Evolutionary conservation across 2,888 invertebrate genomes (phyloP).

Genomic region (Leptopilina myrica): DNA sequence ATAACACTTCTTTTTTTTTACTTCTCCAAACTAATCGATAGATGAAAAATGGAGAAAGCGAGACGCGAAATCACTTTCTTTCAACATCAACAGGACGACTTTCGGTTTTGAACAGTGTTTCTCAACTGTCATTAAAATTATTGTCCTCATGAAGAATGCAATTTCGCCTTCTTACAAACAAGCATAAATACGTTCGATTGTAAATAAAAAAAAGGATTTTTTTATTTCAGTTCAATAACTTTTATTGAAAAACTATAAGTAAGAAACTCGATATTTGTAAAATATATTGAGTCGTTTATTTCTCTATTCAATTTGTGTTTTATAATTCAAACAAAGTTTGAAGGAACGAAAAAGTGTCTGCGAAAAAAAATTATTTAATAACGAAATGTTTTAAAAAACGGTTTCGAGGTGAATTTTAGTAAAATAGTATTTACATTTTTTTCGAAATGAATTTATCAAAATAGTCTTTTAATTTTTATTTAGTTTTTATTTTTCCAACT

Average conservation of each 20-base stretch:
- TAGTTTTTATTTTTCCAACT: no score
- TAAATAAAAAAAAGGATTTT: neutral
- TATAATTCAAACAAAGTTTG: no score
- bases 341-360: no score
- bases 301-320: no score
- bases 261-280: no score
- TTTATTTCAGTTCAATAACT: neutral
- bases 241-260: neutral
- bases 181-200: constrained; percentile 1
- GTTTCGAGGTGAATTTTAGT: no score
- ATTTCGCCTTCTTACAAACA: neutral
- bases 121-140: neutral
- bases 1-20: neutral
- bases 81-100: constrained; percentile 30
- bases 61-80: constrained; percentile 29
- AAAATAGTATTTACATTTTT: no score
- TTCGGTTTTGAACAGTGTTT: constrained; percentile 22
- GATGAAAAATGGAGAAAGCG: constrained; percentile 28
- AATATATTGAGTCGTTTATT: no score
- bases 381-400: no score
- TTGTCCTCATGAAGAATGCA: neutral
- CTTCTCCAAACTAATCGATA: neutral
- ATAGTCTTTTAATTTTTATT: no score
- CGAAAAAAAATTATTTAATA: no score
- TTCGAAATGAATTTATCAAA: no score